Base-by-base conservation (phyloP, 2,113 vertebrate genomes). In the Ameiurus melas region DNA sequence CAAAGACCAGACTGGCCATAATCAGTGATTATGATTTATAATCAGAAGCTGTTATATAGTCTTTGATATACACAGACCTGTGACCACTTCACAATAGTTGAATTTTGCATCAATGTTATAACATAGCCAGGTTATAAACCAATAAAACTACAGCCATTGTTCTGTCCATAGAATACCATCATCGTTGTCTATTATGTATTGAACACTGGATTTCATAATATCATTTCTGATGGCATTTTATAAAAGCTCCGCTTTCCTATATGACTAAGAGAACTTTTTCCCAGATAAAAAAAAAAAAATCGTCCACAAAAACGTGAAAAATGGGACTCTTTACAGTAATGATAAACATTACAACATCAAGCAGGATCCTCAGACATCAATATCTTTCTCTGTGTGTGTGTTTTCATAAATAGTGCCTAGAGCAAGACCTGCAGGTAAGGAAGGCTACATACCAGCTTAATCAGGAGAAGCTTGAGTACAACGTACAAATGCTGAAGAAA, bases 381-480 rank as follows among this genome's bases (percentile, higher is more conserved):
- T 27, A n/a, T 51, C 43, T 53, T 53, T 53, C 5, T 73, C 0
- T 53, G 2, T 47, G 2, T 57, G 14, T 57, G 14, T 80, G 47
- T 58, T 60, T 39, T 75, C n/a, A 85, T 60, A 70, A 53, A 39
- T 53, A 84, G 83, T 25, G 16, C 62, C 89, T 94, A 70, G 93
- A 96, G 89, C 95, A 92, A 84, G 92, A 96, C 77, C 91, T 95
- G 64, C 94, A 97, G 78, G 93, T 94, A n/a, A 90, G 92, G 84
- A 95, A 96, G 88, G 94, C 92, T 20, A 88, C 84, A 1, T 95
- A 88, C 5, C 93, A 93, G 83, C 91, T 96, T 83, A 96, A 96
- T 90, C 95, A 96, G 90, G 96, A 97, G 93, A 97, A 96, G 89
- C 89, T 97, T 30, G 94, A 96, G 9, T 96, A 96, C 90, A 96